phyloP scores from a whole-genome alignment of 2,797 vertebrate genomes.

The Alca torda region DNA sequence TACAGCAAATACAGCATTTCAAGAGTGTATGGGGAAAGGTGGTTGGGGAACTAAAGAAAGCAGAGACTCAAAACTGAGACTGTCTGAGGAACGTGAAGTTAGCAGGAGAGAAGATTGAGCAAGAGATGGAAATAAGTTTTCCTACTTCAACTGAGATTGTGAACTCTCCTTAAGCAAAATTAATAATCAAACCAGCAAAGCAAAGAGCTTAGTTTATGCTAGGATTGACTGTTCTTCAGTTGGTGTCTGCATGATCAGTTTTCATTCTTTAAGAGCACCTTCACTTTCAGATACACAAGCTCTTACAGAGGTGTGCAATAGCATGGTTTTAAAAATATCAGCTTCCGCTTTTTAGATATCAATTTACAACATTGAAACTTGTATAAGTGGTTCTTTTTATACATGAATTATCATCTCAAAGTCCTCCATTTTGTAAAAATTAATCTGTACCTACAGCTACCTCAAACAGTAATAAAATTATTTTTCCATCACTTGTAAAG shows the following conservation, averaged over 20 bases:
- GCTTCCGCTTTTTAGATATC: neutral
- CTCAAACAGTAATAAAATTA: neutral
- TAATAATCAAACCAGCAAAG: neutral
- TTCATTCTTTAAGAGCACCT: neutral
- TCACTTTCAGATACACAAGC: neutral
- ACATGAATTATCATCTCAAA: neutral
- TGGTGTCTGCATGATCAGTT: neutral
- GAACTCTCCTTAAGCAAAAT: neutral
- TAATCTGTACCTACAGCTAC: neutral
- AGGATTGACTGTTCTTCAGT: neutral
- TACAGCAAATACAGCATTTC: neutral
- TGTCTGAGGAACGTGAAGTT: neutral
- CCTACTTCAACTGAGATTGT: neutral
- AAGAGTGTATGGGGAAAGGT: neutral
- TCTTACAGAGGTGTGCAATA: rapidly evolving
- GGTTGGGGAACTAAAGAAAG: neutral
- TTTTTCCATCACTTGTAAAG: neutral
- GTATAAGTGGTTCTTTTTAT: neutral
- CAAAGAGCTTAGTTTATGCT: neutral
- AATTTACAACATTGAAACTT: neutral
- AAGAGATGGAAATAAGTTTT: neutral
- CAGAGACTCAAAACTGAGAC: neutral
- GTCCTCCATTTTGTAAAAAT: neutral
- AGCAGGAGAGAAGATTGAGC: neutral
- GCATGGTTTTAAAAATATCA: neutral